Evolutionary conservation across 2,797 vertebrate genomes (phyloP).

Genomic region (Chaetophractus vellerosus): DNA sequence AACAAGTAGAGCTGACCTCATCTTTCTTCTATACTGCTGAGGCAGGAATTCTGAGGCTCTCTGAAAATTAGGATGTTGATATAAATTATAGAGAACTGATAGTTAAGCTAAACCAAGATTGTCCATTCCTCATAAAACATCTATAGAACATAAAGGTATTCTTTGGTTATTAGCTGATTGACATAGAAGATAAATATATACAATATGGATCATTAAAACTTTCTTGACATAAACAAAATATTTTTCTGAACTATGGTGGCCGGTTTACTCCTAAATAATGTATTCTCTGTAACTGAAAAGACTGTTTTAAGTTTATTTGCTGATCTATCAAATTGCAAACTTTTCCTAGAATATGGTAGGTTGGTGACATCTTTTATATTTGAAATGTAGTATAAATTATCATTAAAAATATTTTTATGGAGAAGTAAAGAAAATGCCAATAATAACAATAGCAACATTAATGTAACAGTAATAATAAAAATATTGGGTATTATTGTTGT

Average conservation of each 20-base stretch:
- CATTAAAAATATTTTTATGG: slow-evolving; percentile 2
- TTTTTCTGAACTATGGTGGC: slow-evolving; percentile 61
- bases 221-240: slow-evolving; percentile 57
- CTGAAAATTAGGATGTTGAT: slow-evolving; percentile 10
- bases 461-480: not conserved
- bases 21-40: not conserved
- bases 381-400: slow-evolving; percentile 35
- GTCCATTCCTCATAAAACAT: slow-evolving; percentile 24
- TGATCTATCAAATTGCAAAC: slow-evolving; percentile 14
- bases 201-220: slow-evolving; percentile 45
- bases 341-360: slow-evolving; percentile 31
- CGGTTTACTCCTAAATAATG: slow-evolving; percentile 39
- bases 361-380: slow-evolving; percentile 41
- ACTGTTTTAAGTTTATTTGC: slow-evolving; percentile 19
- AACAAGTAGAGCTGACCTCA: not conserved
- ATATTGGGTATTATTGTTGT: not conserved
- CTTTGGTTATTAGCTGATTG: slow-evolving; percentile 49
- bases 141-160: not conserved
- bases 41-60: not conserved
- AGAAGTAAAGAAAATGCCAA: slow-evolving; percentile 44
- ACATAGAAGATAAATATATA: slow-evolving; percentile 38
- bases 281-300: slow-evolving; percentile 20
- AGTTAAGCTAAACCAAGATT: not conserved
- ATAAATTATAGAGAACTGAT: not conserved
- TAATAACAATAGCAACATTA: not conserved